Percentiles rank a stretch among this genome's conserved stretches.
phyloP scores from a whole-genome alignment of 2,113 vertebrate genomes.

The Ciconia boyciana region DNA sequence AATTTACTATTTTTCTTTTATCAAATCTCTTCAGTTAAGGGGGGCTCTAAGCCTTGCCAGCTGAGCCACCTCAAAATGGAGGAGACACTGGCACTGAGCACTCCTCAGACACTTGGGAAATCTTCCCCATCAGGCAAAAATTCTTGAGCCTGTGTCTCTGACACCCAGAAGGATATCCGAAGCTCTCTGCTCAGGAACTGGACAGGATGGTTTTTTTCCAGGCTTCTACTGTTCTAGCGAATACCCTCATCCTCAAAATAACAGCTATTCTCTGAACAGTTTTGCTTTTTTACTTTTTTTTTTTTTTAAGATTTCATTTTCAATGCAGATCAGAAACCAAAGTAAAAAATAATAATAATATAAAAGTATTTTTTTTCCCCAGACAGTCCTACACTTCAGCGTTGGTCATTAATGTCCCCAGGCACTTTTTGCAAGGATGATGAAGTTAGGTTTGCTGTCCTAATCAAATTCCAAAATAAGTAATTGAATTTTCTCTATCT shows the following conservation, averaged over 20 bases:
- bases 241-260: not conserved
- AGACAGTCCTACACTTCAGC: not conserved
- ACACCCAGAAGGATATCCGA: not conserved
- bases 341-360: not conserved
- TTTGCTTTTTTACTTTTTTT: not conserved
- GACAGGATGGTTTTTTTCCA: not conserved
- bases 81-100: not conserved
- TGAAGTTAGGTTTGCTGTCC: not conserved
- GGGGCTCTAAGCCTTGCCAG: not conserved
- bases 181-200: not conserved
- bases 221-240: not conserved
- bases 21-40: not conserved
- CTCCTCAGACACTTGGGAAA: no score
- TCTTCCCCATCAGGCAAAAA: not conserved
- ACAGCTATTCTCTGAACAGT: not conserved
- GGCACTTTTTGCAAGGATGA: not conserved
- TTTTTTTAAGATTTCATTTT: not conserved
- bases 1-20: not conserved
- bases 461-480: not conserved
- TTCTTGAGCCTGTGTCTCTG: not conserved
- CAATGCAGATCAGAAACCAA: not conserved
- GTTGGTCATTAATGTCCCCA: not conserved
- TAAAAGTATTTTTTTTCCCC: accelerated
- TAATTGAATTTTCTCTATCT: not conserved
- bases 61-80: not conserved